Evolutionary conservation across 2,113 vertebrate species (phyloP), one percentile per base, ranked within the genome.

Genomic region (Eulacestoma nigropectus): DNA sequence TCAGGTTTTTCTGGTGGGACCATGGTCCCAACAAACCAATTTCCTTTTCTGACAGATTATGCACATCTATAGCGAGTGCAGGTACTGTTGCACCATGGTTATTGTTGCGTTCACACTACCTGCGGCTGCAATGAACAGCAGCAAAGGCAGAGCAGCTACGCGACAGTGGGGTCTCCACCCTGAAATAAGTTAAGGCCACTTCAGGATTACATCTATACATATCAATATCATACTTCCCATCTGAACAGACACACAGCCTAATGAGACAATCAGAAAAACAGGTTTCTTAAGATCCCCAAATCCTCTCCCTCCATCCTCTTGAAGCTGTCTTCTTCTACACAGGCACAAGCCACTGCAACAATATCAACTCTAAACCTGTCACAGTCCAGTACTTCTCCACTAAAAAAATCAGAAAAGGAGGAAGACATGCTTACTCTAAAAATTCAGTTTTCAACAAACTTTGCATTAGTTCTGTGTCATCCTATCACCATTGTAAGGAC

Each of bases 1-100:
- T 27, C 15, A 17, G 22, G 1, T 52, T 76, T 76, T 77, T 65
- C 59, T 62, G 10, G 49, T 50, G 21, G 20, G 10, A 41, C 46
- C 25, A 23, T 8, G 57, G 8, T 41, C 20, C 9, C 25, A 63
- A 20, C 4, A 55, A 26, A 47, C 2, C 22, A n/a, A 29, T 46
- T 56, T 56, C 11, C 41, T 78, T 91, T 81, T 29, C 41, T 85
- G 33, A 41, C 42, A 60, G 30, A 29, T 52, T 41, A 39, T 26
- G 21, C 10, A 33, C 4, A 1, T 16, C 12, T 37, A 3, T 4
- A n/a, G 11, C 26, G 41, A 32, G 50, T 50, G 63, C 49, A 26
- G 1, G 7, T 9, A 22, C 32, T 23, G 15, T 4, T 80, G 46
- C n/a, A 39, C 16, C 17, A 1, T 0, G 0, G 30, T 46, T 68